A percentile compares a stretch with the other conserved stretches of the same genome.
phyloP scores from a whole-genome alignment of 2,113 vertebrate species.

The human region GRCh38 chr6:60625501-60626000 shows the following conservation, averaged over 20 bases:
- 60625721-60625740: neutral
- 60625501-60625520: neutral
- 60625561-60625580: neutral
- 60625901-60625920: neutral
- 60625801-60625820: neutral
- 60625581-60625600: neutral
- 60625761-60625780: neutral
- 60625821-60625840: neutral
- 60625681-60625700: neutral
- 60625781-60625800: neutral
- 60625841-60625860: neutral
- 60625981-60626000: neutral
- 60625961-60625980: neutral
- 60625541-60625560: neutral
- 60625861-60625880: neutral
- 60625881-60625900: neutral
- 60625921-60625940: neutral
- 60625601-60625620: neutral
- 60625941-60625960: neutral
- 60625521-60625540: neutral
- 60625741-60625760: neutral
- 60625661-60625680: neutral
- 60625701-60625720: neutral
- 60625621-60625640: neutral
- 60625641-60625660: neutral